phyloP scores from a whole-genome alignment of 2,797 vertebrate species.

The Tenualosa thibaudeaui region DNA sequence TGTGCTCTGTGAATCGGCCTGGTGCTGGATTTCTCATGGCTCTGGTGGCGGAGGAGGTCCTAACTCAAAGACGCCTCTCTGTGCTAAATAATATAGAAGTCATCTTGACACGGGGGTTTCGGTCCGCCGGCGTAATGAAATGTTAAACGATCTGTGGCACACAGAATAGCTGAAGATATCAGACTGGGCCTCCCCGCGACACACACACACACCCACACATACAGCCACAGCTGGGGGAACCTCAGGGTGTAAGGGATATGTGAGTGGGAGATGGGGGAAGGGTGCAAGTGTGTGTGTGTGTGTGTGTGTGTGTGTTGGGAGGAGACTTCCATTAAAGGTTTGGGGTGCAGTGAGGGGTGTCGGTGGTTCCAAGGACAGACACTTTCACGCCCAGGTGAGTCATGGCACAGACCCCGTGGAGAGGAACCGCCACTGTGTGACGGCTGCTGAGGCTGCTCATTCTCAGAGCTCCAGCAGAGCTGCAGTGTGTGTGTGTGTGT shows the following conservation, averaged over 20 bases:
- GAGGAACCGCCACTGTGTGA: constrained; percentile 44
- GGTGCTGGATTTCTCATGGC: not conserved
- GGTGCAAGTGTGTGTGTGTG: not conserved
- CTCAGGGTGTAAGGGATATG: constrained; percentile 34
- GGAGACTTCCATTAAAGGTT: constrained; percentile 7
- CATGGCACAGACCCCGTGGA: constrained; percentile 41
- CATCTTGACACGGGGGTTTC: constrained; percentile 39
- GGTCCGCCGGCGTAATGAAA: constrained; percentile 53
- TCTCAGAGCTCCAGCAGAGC: not conserved
- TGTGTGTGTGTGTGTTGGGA: constrained; percentile 7
- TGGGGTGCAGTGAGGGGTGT: constrained; percentile 15
- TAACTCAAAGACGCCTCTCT: constrained; percentile 4
- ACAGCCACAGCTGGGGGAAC: constrained; percentile 10
- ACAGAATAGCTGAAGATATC: constrained; percentile 45
- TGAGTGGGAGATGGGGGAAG: constrained; percentile 19
- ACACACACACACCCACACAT: constrained; percentile 14
- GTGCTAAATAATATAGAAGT: constrained; percentile 43
- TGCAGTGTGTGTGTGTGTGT: not conserved
- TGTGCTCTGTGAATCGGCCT: not conserved
- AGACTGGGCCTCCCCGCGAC: constrained; percentile 2
- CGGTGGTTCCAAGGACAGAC: constrained; percentile 44
- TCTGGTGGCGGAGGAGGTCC: too few species aligned
- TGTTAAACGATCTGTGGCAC: constrained; percentile 58
- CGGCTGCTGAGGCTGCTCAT: not conserved
- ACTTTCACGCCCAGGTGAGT: constrained; percentile 51